Conservation (phyloP, 2,113 vertebrate species). For the Thermophis baileyi region DNA sequence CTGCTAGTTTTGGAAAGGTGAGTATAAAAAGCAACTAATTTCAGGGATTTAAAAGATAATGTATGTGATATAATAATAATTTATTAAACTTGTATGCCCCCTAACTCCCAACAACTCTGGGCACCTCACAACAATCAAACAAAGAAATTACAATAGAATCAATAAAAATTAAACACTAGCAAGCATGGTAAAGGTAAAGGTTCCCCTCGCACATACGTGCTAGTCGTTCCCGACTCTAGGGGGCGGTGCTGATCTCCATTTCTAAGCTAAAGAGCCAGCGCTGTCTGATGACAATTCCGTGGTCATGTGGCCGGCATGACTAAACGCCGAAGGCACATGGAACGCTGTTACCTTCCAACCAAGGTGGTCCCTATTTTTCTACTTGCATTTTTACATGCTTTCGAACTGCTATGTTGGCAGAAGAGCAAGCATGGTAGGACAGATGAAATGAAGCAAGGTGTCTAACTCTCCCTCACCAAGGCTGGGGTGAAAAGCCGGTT, state of each 20-base stretch:
- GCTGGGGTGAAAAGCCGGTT: not conserved
- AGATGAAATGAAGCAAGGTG: not conserved
- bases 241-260: no score
- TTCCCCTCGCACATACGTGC: no score
- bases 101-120: not conserved
- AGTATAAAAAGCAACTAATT: constrained; percentile 33
- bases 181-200: not conserved
- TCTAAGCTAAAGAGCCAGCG: no score
- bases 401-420: no score
- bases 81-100: not conserved
- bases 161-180: not conserved
- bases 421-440: not conserved
- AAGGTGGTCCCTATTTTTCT: no score
- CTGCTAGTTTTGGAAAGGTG: constrained; percentile 98
- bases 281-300: no score
- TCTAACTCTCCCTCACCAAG: not conserved
- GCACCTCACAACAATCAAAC: not conserved
- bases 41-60: not conserved
- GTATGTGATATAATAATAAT: not conserved
- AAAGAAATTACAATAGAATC: not conserved
- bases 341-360: no score
- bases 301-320: no score
- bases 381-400: no score
- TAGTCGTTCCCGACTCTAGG: no score
- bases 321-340: no score